Evolutionary conservation across 2,888 invertebrate species (phyloP), one percentile per base, ranked within the genome.

Genomic region (Drosophila antonietae): DNA sequence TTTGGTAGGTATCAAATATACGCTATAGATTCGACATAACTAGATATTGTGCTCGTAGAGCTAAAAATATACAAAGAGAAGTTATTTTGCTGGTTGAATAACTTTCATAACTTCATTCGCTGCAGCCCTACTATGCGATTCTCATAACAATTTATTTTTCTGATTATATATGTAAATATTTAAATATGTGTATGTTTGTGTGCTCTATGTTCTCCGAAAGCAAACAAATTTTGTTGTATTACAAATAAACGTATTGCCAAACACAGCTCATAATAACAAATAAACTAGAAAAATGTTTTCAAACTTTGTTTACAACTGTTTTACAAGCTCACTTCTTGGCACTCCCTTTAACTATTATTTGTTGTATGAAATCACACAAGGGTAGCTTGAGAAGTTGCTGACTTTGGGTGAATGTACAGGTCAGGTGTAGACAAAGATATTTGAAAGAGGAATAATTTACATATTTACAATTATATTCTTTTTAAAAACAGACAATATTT

Each of bases 1-100:
- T 23, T 33, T 18, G 20, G 12, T n/a, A 18, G 28, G 28, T 31
- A 20, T 8, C 3, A 18, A 12, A 10, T 18, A 66, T 66, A 55
- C 68, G 35, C 68, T 41, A 8, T 39, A 20, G 20, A 41, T n/a
- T 41, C 2, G 8, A 15, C 41, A 41, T n/a, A 41, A n/a, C 15
- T 8, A n/a, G 37, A 37, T 14, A 37, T 37, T 37, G 5, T 37
- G 14, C 0, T 6, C 0, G 14, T 14, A 37, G 15, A 15, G 37
- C 37, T 37, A 14, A 37, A 37, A 43, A 18, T 43, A 18, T 43
- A 10, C 15, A 12, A 35, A 35, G 35, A 12, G 0, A 35, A 3
- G 35, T 35, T 35, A 12, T 35, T 9, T 9, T 33, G 9, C 9
- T 9, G 2, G 2, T 9, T 9, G 33, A 33, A 37, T 37, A 37